Evolutionary conservation across 2,888 invertebrate genomes (phyloP).

Genomic region (Aelia acuminata): DNA sequence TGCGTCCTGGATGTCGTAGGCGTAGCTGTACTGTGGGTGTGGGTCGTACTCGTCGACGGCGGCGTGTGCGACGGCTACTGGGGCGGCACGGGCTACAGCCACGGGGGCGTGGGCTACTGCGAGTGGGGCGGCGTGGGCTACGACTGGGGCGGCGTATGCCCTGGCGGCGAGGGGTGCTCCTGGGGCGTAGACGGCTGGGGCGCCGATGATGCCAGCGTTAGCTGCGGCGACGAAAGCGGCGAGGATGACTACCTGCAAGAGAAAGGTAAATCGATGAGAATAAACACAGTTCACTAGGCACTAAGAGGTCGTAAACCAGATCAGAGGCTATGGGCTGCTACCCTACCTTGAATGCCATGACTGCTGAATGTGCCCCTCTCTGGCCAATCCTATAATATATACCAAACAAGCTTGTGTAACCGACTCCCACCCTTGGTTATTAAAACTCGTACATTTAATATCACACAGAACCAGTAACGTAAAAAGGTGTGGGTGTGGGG

Average conservation of each 20-base stretch:
- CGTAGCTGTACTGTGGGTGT: no score
- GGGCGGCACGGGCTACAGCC: no score
- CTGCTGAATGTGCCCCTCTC: conserved; percentile 18
- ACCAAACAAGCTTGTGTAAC: neutral
- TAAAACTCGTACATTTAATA: no score
- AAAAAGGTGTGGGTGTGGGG: no score
- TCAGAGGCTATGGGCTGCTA: neutral
- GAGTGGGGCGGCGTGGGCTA: conserved; percentile 51
- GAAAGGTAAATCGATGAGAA: conserved; percentile 21
- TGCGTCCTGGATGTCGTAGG: no score
- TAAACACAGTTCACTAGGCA: neutral
- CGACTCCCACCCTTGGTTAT: neutral
- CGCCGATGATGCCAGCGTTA: no score
- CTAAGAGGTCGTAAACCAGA: neutral
- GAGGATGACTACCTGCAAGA: no score
- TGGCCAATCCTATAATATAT: neutral
- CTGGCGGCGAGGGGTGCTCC: conserved; percentile 57
- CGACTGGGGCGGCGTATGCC: conserved; percentile 30
- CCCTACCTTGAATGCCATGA: conserved; percentile 61
- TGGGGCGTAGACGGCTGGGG: no score
- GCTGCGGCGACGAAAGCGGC: no score
- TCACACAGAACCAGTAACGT: no score
- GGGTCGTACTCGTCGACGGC: no score
- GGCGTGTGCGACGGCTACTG: no score
- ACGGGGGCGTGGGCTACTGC: conserved; percentile 68